Evolutionary conservation across 1,140 invertebrate species (phyloP).

Genomic region (Coptotermes formosanus): DNA sequence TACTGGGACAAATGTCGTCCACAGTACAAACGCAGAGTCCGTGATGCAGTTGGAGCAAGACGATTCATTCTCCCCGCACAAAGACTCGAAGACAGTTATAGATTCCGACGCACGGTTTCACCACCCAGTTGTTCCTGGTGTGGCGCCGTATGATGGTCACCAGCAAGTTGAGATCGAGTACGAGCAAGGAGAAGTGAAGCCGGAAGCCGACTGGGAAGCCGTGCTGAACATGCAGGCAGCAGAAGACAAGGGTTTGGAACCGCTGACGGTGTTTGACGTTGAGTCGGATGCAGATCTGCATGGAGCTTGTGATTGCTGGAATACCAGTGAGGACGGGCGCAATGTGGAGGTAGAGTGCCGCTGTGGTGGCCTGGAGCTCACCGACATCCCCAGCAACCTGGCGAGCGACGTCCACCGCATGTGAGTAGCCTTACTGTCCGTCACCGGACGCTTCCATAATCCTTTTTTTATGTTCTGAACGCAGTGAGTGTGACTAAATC

Average conservation of each 20-base stretch:
- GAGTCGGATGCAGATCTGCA: not conserved
- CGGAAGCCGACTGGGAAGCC: not conserved
- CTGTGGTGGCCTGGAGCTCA: conserved; percentile 42
- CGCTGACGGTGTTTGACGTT: not conserved
- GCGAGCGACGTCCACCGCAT: conserved; percentile 39
- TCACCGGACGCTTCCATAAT: not conserved
- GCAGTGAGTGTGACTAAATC: not conserved
- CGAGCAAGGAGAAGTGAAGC: not conserved
- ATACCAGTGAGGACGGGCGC: conserved; percentile 36
- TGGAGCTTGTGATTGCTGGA: conserved; percentile 39
- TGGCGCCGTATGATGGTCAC: not conserved
- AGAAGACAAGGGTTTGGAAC: not conserved
- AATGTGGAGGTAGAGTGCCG: conserved; percentile 44
- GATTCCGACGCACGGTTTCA: not conserved
- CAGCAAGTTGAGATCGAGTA: not conserved
- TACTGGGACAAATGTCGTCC: not conserved
- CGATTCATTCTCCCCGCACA: not conserved
- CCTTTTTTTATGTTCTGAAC: not conserved
- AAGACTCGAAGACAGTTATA: not conserved
- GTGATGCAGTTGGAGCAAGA: not conserved
- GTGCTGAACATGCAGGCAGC: not conserved
- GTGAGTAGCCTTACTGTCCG: conserved; percentile 14
- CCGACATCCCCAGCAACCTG: conserved; percentile 42
- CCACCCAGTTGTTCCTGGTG: not conserved
- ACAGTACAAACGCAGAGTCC: not conserved